phyloP scores from a whole-genome alignment of 2,888 invertebrate species.

The Thereva nobilitata region DNA sequence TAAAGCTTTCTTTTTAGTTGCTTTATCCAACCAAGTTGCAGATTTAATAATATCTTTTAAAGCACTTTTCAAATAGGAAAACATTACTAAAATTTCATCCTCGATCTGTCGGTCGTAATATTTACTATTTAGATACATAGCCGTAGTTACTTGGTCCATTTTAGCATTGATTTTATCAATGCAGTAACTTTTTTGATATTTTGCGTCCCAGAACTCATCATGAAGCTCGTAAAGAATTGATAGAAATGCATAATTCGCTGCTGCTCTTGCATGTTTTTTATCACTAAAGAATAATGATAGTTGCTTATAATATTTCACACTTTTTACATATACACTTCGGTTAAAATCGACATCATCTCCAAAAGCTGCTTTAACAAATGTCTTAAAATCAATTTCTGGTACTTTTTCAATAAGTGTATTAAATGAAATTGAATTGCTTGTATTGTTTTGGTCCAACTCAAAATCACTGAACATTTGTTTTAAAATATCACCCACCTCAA shows the following conservation, averaged over 20 bases:
- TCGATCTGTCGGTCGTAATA: conserved; percentile 2
- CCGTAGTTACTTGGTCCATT: conserved; percentile 1
- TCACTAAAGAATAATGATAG: not conserved
- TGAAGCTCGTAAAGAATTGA: conserved; percentile 15
- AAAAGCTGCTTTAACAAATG: no score
- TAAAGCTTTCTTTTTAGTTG: not conserved
- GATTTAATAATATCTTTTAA: conserved; percentile 13
- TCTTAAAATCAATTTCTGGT: no score
- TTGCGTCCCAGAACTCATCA: conserved; percentile 1
- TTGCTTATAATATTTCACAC: not conserved
- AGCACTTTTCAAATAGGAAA: not conserved
- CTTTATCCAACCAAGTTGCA: conserved; percentile 7
- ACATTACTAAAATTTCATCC: conserved; percentile 3
- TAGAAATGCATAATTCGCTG: conserved; percentile 8
- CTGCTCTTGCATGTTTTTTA: not conserved
- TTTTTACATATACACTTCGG: not conserved
- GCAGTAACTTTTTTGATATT: conserved; percentile 5
- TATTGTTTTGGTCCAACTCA: no score
- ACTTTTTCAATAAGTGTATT: no score
- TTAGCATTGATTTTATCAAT: not conserved
- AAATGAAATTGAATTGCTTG: no score
- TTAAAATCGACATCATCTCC: not conserved
- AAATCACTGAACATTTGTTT: no score
- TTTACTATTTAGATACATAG: conserved; percentile 15
- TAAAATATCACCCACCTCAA: not conserved